Conservation (phyloP, 92 coral and sea anemone species). For the Porites divaricata region DNA sequence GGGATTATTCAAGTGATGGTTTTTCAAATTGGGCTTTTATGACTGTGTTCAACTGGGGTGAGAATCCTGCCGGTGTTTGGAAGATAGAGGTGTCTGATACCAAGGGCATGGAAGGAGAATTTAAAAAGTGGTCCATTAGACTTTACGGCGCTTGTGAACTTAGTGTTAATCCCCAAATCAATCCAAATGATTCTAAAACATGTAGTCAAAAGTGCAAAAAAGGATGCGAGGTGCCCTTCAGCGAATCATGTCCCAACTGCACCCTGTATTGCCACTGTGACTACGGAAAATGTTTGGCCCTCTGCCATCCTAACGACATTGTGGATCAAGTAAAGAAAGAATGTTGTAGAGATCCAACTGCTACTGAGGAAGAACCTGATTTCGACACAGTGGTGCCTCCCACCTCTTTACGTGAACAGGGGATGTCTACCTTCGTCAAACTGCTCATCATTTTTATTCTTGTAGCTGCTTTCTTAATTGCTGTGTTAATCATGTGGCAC, state of each 20-base stretch:
- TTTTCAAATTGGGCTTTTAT: conserved; percentile 97
- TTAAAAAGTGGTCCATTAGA: conserved; percentile 86
- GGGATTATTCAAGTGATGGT: conserved; percentile 79
- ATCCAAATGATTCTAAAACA: conserved; percentile 55
- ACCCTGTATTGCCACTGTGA: conserved; percentile 86
- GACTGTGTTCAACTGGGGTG: conserved; percentile 99
- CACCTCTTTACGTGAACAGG: conserved; percentile 17
- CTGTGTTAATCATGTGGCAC: conserved; percentile 79
- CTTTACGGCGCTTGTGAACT: conserved; percentile 89
- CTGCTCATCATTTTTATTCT: conserved; percentile 84
- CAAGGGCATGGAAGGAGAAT: conserved; percentile 60
- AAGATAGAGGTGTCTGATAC: conserved; percentile 77
- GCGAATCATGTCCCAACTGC: conserved; percentile 73
- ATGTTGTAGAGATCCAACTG: conserved; percentile 39
- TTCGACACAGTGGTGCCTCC: not conserved
- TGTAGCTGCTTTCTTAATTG: conserved; percentile 70
- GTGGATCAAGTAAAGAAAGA: conserved; percentile 63
- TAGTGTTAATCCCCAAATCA: conserved; percentile 27
- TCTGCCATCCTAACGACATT: conserved; percentile 71
- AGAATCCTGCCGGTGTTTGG: conserved; percentile 94
- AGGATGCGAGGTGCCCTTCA: conserved; percentile 76
- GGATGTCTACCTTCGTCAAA: conserved; percentile 81
- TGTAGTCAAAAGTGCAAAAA: conserved; percentile 74
- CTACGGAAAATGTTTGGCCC: conserved; percentile 76
- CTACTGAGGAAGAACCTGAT: conserved; percentile 31